These are phyloP conservation scores for Brachystomella parvula DNA, from an alignment of 1,140 invertebrate species.

Conservation along the genomic window DNA sequence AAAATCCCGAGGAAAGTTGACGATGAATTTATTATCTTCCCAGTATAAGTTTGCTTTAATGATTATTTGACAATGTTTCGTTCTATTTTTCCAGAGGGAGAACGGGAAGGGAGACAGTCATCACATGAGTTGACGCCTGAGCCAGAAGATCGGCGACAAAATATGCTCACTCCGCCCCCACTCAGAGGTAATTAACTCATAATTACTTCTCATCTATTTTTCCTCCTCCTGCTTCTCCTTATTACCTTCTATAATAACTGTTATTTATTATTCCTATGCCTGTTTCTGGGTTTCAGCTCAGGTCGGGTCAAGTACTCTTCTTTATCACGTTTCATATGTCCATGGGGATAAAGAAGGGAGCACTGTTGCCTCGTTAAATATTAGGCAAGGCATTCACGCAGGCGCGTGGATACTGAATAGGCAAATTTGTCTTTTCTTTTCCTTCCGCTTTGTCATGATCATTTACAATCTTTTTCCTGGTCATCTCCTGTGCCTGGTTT, in stretches of 20 bases:
- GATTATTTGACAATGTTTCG: slow-evolving; percentile 7
- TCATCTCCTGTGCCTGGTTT: background rate
- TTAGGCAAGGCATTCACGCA: no score
- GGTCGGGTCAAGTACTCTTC: no score
- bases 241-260: background rate
- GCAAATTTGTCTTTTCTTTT: no score
- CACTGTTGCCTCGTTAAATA: no score
- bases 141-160: slow-evolving; percentile 30
- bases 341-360: no score
- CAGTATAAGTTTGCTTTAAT: background rate
- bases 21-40: background rate
- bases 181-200: slow-evolving; percentile 28
- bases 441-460: no score
- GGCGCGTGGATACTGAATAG: no score
- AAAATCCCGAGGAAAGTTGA: background rate
- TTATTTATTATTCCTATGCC: no score
- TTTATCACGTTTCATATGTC: no score
- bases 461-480: no score
- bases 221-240: background rate
- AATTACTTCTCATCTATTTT: background rate
- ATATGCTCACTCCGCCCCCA: slow-evolving; percentile 34
- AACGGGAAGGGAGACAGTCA: slow-evolving; percentile 18
- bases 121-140: slow-evolving; percentile 33
- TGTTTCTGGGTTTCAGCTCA: no score
- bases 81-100: slow-evolving; percentile 34